Evolutionary conservation across 2,113 vertebrate species (phyloP).

Genomic region (Eleginops maclovinus): DNA sequence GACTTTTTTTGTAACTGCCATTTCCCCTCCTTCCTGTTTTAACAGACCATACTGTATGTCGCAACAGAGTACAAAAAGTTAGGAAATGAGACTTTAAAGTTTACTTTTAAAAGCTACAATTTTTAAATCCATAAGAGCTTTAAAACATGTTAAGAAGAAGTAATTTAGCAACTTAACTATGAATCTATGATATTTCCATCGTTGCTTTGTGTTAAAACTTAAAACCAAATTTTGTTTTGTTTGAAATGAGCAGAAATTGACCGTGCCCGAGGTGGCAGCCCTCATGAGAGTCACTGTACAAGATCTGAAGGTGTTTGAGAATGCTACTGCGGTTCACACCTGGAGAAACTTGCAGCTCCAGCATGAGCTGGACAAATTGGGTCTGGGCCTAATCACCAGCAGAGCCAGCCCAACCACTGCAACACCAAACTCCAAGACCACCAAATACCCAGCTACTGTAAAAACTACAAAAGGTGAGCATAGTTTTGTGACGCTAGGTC

Average conservation of each 20-base stretch:
- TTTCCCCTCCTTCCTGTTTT: not conserved
- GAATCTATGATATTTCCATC: not conserved
- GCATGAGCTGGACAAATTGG: constrained; percentile 11
- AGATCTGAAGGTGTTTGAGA: constrained; percentile 49
- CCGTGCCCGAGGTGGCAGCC: constrained; percentile 15
- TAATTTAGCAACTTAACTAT: not conserved
- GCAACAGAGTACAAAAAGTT: not conserved
- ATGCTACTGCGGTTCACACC: not conserved
- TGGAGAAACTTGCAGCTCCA: constrained; percentile 48
- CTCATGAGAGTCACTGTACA: not conserved
- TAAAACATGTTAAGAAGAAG: not conserved
- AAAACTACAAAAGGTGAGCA: not conserved
- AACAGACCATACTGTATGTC: not conserved
- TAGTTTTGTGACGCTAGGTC: no score
- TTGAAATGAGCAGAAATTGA: constrained; percentile 42
- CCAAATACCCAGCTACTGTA: not conserved
- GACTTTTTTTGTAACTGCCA: not conserved
- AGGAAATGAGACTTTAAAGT: not conserved
- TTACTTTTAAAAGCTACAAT: not conserved
- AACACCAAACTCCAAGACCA: not conserved
- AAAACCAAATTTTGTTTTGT: not conserved
- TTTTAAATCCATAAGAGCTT: not conserved
- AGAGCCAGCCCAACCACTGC: not conserved
- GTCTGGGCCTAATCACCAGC: constrained; percentile 15
- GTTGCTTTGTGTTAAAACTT: not conserved